A percentile compares a stretch with the other conserved stretches of the same genome.
Evolutionary conservation across 2,113 vertebrate genomes (phyloP).

Genomic region (Tetraodon nigroviridis): DNA sequence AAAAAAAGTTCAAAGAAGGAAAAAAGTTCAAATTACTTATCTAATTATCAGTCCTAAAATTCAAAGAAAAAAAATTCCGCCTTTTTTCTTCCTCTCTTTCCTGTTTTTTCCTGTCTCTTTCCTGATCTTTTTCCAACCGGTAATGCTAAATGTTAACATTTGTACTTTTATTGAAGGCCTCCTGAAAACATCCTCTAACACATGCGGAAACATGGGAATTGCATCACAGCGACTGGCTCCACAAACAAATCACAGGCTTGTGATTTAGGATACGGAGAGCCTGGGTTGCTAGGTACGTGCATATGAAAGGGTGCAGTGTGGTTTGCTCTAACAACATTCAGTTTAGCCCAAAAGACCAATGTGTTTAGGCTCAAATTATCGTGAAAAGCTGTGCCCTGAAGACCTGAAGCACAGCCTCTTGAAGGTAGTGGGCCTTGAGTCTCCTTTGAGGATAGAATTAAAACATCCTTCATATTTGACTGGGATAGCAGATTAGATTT

Average conservation of each 20-base stretch:
- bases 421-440: slow-evolving; percentile 45
- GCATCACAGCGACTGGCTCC: background rate
- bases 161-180: no score
- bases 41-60: slow-evolving; percentile 65
- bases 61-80: slow-evolving; percentile 55
- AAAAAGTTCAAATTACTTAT: slow-evolving; percentile 46
- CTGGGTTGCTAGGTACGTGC: slow-evolving; percentile 15
- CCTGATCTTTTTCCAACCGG: slow-evolving; percentile 1
- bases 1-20: slow-evolving; percentile 70
- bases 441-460: slow-evolving; percentile 39
- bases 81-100: slow-evolving; percentile 25
- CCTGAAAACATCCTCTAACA: background rate
- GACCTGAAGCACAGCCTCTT: slow-evolving; percentile 18
- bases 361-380: slow-evolving; percentile 52
- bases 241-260: background rate
- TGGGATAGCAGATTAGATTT: slow-evolving; percentile 2
- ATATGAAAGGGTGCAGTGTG: slow-evolving; percentile 38
- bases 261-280: background rate
- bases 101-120: no score
- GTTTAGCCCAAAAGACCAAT: slow-evolving; percentile 41
- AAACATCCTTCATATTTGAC: background rate
- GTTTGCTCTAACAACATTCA: slow-evolving; percentile 49
- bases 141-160: no score
- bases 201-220: background rate
- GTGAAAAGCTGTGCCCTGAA: slow-evolving; percentile 38